Conservation (phyloP, 2,113 vertebrate genomes). For the Syrmaticus mikado region DNA sequence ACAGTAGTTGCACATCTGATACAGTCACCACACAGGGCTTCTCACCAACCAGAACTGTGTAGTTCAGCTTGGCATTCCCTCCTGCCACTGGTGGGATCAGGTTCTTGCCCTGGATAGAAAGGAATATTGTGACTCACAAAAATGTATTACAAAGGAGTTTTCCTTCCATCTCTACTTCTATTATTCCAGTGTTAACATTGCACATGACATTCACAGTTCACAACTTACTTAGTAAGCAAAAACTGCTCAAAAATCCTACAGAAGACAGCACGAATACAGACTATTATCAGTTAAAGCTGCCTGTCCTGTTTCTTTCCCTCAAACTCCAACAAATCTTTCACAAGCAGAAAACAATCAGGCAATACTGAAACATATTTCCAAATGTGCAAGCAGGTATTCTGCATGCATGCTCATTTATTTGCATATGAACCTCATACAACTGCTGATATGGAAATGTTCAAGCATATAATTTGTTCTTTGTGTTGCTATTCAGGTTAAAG, state of each 20-base stretch:
- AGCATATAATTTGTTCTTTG: background rate
- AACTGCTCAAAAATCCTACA: background rate
- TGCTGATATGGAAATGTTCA: background rate
- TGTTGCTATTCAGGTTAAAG: background rate
- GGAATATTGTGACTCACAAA: background rate
- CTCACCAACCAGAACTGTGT: slow-evolving; percentile 94
- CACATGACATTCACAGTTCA: background rate
- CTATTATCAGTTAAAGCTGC: background rate
- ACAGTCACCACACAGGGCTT: slow-evolving; percentile 93
- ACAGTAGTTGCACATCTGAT: slow-evolving; percentile 95
- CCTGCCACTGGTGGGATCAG: slow-evolving; percentile 91
- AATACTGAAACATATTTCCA: background rate
- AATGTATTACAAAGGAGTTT: background rate
- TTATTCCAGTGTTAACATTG: background rate
- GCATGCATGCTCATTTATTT: background rate
- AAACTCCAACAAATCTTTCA: background rate
- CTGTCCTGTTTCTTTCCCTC: background rate
- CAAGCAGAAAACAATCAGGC: background rate
- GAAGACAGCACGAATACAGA: background rate
- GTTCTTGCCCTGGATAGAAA: slow-evolving; percentile 87
- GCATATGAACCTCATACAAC: background rate
- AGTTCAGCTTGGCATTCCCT: slow-evolving; percentile 95
- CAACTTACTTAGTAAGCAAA: background rate
- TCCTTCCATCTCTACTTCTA: background rate
- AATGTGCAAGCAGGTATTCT: background rate